Evolutionary conservation across 2,888 invertebrate species (phyloP), one percentile per base, ranked within the genome.

Genomic region (Parasteatoda lunata): DNA sequence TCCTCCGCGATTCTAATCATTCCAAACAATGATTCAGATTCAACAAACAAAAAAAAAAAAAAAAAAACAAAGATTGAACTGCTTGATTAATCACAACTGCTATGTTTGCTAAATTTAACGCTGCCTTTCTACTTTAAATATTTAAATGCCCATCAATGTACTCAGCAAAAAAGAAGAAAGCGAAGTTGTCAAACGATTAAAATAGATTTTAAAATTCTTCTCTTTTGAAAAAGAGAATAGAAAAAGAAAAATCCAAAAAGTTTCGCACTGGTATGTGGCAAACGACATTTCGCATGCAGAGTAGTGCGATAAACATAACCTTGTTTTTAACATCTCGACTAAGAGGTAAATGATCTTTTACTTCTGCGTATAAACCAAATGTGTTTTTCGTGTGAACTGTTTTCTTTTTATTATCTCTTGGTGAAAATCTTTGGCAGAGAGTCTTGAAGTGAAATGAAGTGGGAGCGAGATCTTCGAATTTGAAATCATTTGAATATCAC

Each of bases 321-420:
- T 70, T 70, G 78, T 78, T 78, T 68, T 78, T 30, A 52, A 5
- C 52, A 54, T 30, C 8, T 47, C 45, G n/a, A 65, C 65, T 52
- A 48, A 78, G 52, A 69, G 78, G 78, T 78, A 78, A 78, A 78
- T 5, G 78, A 78, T 78, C 78, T 78, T 30, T 30, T 30, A 30
- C 30, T 30, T 30, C 8, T 15, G 49, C 15, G 30, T n/a, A 78
- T 11, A 70, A 13, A 15, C 68, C 72, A 80, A 80, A 72, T 72
- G 73, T 73, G 65, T 49, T 80, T 47, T 30, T 47, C 59, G 9
- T 59, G 30, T 30, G 30, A 30, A 30, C 30, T 30, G 30, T 30
- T 30, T 30, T 30, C 30, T 30, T 30, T 30, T 30, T 30, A 30
- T 30, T 30, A 30, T 59, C n/a, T 59, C 59, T 9, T 13, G 9